Conservation (phyloP, 2,888 invertebrate genomes). For the Bedellia somnulentella region DNA sequence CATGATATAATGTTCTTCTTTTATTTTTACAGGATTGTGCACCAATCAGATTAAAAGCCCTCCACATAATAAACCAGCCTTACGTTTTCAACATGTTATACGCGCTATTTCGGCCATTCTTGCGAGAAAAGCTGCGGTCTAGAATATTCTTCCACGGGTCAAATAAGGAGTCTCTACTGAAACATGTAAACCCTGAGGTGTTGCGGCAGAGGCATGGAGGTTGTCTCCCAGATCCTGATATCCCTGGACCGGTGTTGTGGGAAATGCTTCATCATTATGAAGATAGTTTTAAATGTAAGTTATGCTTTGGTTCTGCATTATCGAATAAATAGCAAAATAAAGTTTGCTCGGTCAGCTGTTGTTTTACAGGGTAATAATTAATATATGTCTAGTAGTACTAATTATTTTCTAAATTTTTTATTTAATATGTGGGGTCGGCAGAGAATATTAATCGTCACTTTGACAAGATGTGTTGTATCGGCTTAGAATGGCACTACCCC, state of each 20-base stretch:
- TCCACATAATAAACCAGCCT: conserved; percentile 88
- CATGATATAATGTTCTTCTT: too few species aligned
- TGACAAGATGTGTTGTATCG: too few species aligned
- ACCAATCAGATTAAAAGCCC: conserved; percentile 79
- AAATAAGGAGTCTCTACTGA: conserved; percentile 61
- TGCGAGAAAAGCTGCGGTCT: conserved; percentile 78
- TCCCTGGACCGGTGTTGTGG: conserved; percentile 65
- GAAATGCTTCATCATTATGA: conserved; percentile 69
- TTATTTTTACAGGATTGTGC: conserved; percentile 78
- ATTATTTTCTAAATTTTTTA: too few species aligned
- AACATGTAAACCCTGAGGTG: conserved; percentile 59
- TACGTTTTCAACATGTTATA: conserved; percentile 84
- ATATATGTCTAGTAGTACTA: too few species aligned
- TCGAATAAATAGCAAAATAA: too few species aligned
- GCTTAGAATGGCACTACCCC: too few species aligned
- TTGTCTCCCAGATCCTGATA: conserved; percentile 61
- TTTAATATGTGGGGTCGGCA: too few species aligned
- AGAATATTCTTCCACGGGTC: conserved; percentile 78
- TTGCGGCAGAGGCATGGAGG: conserved; percentile 71
- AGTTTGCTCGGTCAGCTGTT: too few species aligned
- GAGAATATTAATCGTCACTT: too few species aligned
- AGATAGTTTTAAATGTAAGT: conserved; percentile 68
- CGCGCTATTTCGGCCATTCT: conserved; percentile 84
- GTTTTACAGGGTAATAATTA: too few species aligned
- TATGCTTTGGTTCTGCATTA: too few species aligned